Base-by-base conservation (phyloP, 1,140 invertebrate genomes). In the Euschistus heros region DNA sequence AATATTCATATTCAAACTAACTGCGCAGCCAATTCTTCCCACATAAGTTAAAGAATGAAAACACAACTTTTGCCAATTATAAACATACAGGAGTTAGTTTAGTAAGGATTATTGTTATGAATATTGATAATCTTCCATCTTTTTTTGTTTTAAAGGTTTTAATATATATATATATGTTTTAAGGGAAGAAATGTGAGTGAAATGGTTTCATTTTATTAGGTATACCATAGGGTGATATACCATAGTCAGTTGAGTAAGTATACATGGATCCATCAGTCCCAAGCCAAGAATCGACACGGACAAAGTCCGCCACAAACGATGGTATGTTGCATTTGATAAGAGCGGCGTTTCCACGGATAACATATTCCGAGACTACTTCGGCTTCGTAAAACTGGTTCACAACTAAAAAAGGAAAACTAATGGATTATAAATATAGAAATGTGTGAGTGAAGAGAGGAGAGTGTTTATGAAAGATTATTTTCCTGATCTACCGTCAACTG, bases 281-380 rank as follows among this genome's bases (percentile, higher is more conserved):
- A 60, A 83, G 83, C 91, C 91, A 94, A 71, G 86, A 83, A 71
- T 88, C 85, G 44, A 93, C 88, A 63, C 76, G 81, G 62, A 93
- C 89, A 75, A 91, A 92, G 75, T 92, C 89, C 10, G 86, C 86
- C 60, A 92, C 88, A 76, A 89, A 93, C 73, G 84, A 86, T 26
- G 91, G 91, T 65, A 94, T 88, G 77, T 86, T 86, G 78, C 92
- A 92, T 76, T 89, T 90, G 79, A 92, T 84, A 63, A 93, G 84
- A 62, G 89, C 90, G 67, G 88, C 85, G 77, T 91, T 91, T 50
- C 89, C 89, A 66, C 86, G 78, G 73, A 91, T 92, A 47, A 91
- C 88, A 77, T 91, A 91, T 71, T 90, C 89, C 71, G 89, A 89
- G 76, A 89, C 85, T 55, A 89, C 86, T 74, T 90, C 86, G 22